Conservation (phyloP, 92 coral and sea anemone genomes). For the Pocillopora meandrina region DNA sequence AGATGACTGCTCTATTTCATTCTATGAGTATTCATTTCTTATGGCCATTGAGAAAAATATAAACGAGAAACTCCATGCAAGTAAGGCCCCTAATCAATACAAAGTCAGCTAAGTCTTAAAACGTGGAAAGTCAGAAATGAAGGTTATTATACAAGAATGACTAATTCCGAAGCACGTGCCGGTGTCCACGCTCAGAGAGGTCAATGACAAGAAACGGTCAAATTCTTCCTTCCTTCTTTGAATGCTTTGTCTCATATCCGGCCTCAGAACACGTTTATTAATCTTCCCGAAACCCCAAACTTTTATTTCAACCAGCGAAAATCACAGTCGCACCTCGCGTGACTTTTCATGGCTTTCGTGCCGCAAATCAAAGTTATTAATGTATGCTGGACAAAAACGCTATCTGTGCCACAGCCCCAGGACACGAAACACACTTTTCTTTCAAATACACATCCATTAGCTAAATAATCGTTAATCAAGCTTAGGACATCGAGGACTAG, state of each 20-base stretch:
- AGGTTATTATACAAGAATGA: not conserved
- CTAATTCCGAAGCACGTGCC: slow-evolving; percentile 30
- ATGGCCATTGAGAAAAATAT: slow-evolving; percentile 3
- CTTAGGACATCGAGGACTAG: slow-evolving; percentile 51
- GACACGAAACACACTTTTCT: slow-evolving; percentile 70
- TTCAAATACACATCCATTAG: slow-evolving; percentile 78
- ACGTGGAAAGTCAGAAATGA: slow-evolving; percentile 5
- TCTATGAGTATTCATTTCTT: slow-evolving; percentile 20
- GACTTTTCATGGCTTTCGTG: slow-evolving; percentile 48
- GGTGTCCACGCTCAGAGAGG: slow-evolving; percentile 15
- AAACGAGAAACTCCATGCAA: slow-evolving; percentile 9
- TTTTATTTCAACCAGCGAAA: not conserved
- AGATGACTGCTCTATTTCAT: slow-evolving; percentile 12
- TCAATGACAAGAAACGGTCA: slow-evolving; percentile 33
- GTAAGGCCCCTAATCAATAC: not conserved
- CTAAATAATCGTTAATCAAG: slow-evolving; percentile 75
- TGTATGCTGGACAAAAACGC: slow-evolving; percentile 40
- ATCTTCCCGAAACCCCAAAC: not conserved
- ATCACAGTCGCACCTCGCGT: slow-evolving; percentile 44
- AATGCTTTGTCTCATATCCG: slow-evolving; percentile 26
- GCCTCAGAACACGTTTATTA: slow-evolving; percentile 9
- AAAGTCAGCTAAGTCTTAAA: not conserved
- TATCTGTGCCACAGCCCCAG: slow-evolving; percentile 47
- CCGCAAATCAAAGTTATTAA: slow-evolving; percentile 45
- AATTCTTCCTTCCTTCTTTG: slow-evolving; percentile 21